Base-by-base conservation (phyloP, 2,888 invertebrate species). In the Scaptomyza reducta region DNA sequence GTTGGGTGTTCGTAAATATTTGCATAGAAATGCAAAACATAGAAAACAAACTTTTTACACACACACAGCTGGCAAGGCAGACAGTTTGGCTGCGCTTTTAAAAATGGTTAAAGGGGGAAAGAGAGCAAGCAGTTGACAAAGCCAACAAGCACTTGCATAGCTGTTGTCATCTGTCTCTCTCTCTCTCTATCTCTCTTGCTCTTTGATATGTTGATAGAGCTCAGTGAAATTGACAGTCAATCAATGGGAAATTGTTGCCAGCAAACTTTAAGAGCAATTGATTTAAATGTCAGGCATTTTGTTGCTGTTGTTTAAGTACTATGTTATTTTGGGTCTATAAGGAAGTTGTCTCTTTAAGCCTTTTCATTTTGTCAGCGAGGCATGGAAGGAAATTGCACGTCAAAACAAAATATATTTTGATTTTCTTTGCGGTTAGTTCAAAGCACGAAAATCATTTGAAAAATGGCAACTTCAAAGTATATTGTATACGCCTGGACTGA, bases 401-500 rank as follows among this genome's bases (percentile, higher is more conserved):
- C 33, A 62, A 58, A 74, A 78, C 1, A 10, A 3, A 10, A 10
- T 10, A 10, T 40, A 10, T 10, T 38, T 35, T n/a, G 5, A 0
- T 33, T 40, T 38, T 9, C 38, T 57, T 71, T 65, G 35, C 46
- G 67, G 67, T 49, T 41, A 70, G 59, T 86, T 79, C 86, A 79
- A 79, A 79, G 61, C 41, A 59, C 14, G 1, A 72, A 82, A 69
- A 66, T 60, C 51, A 59, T 47, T 62, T 57, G 53, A 80, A 73
- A 54, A 14, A 67, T 65, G 51, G 29, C 60, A 71, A 75, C 87
- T 67, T 87, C 87, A 81, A 87, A 81, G 87, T 67, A 55, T 55
- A 1, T 31, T 42, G 61, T 47, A 61, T 59, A 79, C 67, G 49
- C 72, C 65, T 62, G 71, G 71, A 61, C 69, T 64, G 65, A 87